Conservation (phyloP, 2,113 vertebrate species). For the Tylochromis polylepis region DNA sequence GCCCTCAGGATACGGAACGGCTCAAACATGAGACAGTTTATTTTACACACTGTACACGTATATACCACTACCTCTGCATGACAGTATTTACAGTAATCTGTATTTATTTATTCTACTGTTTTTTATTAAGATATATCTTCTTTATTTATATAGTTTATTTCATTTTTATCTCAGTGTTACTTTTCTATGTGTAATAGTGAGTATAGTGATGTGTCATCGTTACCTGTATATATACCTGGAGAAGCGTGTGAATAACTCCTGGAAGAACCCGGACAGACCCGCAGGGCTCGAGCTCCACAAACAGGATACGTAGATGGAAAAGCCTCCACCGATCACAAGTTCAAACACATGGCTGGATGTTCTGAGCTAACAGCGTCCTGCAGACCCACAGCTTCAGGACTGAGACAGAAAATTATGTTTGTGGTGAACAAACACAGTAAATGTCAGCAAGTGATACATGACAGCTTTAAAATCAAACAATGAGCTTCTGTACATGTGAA, state of each 20-base stretch:
- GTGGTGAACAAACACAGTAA: not conserved
- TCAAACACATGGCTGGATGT: not conserved
- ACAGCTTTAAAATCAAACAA: not conserved
- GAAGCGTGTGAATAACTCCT: too few relatives aligned
- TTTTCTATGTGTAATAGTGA: not conserved
- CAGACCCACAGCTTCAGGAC: not conserved
- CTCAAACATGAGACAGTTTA: too few relatives aligned
- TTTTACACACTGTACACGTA: too few relatives aligned
- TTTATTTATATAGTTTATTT: not conserved
- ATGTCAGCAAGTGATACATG: not conserved
- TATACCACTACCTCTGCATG: not conserved
- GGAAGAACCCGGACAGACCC: not conserved
- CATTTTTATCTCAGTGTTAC: not conserved
- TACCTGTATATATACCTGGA: not conserved
- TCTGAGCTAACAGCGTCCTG: not conserved
- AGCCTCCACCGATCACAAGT: not conserved
- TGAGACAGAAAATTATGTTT: not conserved
- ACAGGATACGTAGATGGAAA: not conserved
- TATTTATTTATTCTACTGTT: not conserved
- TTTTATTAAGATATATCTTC: not conserved
- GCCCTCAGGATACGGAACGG: too few relatives aligned
- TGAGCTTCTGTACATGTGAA: not conserved
- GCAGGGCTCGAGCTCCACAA: not conserved
- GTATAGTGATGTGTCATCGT: not conserved
- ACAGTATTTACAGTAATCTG: not conserved